Evolutionary conservation across 2,888 invertebrate species (phyloP).

Genomic region (Seira musarum): DNA sequence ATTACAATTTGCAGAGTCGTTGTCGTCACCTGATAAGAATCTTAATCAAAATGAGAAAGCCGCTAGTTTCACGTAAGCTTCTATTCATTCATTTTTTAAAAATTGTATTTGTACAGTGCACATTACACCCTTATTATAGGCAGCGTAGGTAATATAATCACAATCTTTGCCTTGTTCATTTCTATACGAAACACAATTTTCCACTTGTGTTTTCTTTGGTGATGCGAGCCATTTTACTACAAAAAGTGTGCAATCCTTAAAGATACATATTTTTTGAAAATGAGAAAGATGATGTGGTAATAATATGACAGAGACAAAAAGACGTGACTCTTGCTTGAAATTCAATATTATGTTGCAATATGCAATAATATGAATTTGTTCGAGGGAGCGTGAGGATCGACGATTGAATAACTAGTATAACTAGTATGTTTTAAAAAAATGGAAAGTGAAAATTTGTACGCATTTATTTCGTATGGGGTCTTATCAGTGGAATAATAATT

Average conservation of each 20-base stretch:
- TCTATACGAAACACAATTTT: background rate
- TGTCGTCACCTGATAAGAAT: constrained; percentile 54
- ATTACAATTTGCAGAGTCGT: constrained; percentile 43
- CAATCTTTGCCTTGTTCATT: constrained; percentile 13
- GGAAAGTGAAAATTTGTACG: constrained; percentile 52
- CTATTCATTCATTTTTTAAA: constrained; percentile 34
- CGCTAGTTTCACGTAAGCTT: constrained; percentile 47
- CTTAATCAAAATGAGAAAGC: constrained; percentile 56
- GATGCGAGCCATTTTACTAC: too few species aligned
- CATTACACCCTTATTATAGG: too few species aligned
- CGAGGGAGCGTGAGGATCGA: constrained; percentile 27
- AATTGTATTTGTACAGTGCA: too few species aligned
- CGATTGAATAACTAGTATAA: background rate
- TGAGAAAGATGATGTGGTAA: too few species aligned
- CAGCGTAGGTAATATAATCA: constrained; percentile 11
- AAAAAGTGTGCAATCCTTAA: too few species aligned
- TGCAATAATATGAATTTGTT: constrained; percentile 5
- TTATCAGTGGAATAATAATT: too few species aligned
- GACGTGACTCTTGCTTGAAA: constrained; percentile 28
- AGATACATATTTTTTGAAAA: too few species aligned
- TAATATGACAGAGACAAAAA: too few species aligned
- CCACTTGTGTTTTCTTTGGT: constrained; percentile 18
- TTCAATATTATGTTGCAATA: constrained; percentile 18
- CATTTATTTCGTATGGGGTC: too few species aligned
- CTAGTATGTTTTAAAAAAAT: constrained; percentile 34